These are phyloP conservation scores for Pseudochaenichthys georgianus DNA, from an alignment of 2,797 vertebrate species.

Conservation along the genomic window DNA sequence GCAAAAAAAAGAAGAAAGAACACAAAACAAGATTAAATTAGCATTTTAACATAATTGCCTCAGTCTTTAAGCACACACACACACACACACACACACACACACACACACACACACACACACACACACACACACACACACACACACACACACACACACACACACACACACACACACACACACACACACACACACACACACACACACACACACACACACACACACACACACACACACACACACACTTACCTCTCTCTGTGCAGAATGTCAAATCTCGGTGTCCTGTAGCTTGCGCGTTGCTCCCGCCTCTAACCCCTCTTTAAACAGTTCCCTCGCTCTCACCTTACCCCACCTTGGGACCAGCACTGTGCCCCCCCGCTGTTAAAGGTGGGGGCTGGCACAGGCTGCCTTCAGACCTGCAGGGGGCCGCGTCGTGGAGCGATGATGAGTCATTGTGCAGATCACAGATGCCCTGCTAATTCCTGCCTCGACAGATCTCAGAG, in stretches of 20 bases:
- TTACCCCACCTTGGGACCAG: slow-evolving; percentile 41
- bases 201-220: background rate
- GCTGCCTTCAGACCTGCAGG: slow-evolving; percentile 63
- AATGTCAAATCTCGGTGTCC: background rate
- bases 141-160: background rate
- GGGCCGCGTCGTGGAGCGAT: slow-evolving; percentile 56
- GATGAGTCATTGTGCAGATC: slow-evolving; percentile 73
- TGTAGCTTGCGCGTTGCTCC: background rate
- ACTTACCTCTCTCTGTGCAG: slow-evolving; percentile 51
- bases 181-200: background rate
- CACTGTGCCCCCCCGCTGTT: slow-evolving; percentile 40
- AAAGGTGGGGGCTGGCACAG: slow-evolving; percentile 45
- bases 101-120: background rate
- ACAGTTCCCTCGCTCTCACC: background rate
- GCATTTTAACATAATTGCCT: background rate
- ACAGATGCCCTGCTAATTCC: slow-evolving; percentile 63
- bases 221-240: background rate
- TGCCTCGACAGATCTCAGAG: slow-evolving; percentile 45
- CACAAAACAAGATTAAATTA: background rate
- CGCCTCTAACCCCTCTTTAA: background rate
- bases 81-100: slow-evolving; percentile 9
- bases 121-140: background rate
- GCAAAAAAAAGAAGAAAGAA: background rate
- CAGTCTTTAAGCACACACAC: background rate
- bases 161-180: background rate